A percentile compares a stretch with the other conserved stretches of the same genome.
Conservation (phyloP, 2,888 invertebrate species). For the Lottia gigantea region DNA sequence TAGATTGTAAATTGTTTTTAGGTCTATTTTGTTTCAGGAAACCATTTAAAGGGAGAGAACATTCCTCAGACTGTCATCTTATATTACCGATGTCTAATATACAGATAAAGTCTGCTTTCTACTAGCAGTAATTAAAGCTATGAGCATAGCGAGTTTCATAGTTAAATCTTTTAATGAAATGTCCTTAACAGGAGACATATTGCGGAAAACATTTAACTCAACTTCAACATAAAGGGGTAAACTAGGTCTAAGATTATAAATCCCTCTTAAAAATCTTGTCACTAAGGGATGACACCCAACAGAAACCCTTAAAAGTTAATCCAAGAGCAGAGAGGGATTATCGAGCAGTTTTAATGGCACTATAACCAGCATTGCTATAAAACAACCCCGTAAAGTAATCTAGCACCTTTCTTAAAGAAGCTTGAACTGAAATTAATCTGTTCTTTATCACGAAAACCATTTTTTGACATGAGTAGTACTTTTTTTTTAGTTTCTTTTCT, state of each 20-base stretch:
- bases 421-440: slow-evolving; percentile 10
- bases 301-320: not conserved
- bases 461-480: not conserved
- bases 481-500: not conserved
- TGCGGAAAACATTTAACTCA: not conserved
- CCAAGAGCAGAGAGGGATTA: slow-evolving; percentile 9
- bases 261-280: slow-evolving; percentile 12
- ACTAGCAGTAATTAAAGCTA: not conserved
- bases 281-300: slow-evolving; percentile 12
- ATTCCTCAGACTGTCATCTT: not conserved
- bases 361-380: not conserved
- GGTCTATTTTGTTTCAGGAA: not conserved
- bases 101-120: not conserved
- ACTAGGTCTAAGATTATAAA: not conserved
- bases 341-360: slow-evolving; percentile 15
- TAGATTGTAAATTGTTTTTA: not conserved
- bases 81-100: not conserved
- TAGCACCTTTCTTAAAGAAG: not conserved
- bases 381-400: slow-evolving; percentile 7
- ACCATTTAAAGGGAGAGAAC: not conserved
- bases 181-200: not conserved
- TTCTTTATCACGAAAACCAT: slow-evolving; percentile 2
- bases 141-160: not conserved
- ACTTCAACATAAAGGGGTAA: not conserved
- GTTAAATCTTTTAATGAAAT: slow-evolving; percentile 6